Evolutionary conservation across 2,113 vertebrate genomes (phyloP).

Genomic region (Nematolebias whitei): DNA sequence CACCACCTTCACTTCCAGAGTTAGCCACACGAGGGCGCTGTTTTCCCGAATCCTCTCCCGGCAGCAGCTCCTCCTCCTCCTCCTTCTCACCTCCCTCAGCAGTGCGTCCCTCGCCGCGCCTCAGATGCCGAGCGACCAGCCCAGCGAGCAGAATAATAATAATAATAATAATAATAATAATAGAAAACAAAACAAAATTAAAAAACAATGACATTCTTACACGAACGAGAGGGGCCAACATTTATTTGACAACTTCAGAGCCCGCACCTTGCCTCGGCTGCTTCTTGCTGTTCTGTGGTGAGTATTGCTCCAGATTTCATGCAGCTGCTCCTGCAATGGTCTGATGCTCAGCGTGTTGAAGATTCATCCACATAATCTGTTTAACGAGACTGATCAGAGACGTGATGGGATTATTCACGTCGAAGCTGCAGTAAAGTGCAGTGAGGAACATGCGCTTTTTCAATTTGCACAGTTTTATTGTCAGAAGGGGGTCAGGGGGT

Average conservation of each 20-base stretch:
- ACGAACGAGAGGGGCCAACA: constrained; percentile 52
- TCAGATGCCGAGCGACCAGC: constrained; percentile 44
- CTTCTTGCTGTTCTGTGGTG: constrained; percentile 68
- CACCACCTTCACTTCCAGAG: background rate
- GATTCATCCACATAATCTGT: no score
- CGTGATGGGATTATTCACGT: no score
- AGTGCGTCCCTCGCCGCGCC: constrained; percentile 55
- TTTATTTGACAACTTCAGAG: constrained; percentile 73
- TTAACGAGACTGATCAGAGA: no score
- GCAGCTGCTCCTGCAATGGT: no score
- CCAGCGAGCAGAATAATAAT: constrained; percentile 13
- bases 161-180: no score
- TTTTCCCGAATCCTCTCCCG: constrained; percentile 11
- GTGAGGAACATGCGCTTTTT: no score
- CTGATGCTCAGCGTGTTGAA: background rate
- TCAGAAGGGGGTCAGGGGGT: no score
- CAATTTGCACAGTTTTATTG: no score
- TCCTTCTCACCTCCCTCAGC: background rate
- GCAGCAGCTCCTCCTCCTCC: background rate
- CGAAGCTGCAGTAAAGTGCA: no score
- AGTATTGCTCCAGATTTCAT: constrained; percentile 54
- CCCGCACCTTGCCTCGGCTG: constrained; percentile 49
- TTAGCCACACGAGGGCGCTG: constrained; percentile 57
- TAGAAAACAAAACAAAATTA: constrained; percentile 15
- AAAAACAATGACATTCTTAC: constrained; percentile 76